Evolutionary conservation across 2,888 invertebrate species (phyloP), one percentile per base, ranked within the genome.

Genomic region (Iselma pallidipennis): DNA sequence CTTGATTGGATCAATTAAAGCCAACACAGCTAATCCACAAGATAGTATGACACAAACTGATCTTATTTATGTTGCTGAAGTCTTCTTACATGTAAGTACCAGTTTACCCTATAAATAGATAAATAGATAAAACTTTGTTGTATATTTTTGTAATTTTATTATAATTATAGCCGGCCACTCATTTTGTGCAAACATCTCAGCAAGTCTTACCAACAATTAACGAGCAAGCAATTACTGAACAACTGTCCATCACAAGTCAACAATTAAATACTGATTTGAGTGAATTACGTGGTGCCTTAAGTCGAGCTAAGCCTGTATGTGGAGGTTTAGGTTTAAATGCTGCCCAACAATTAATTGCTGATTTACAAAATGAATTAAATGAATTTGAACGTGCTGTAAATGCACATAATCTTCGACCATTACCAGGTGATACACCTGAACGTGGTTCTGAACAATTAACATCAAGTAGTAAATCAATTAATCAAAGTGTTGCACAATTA

Each of bases 301-400:
- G 77, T 59, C 68, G 81, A 51, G 81, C 82, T 1, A 81, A 81
- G 70, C 81, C 82, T 2, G 81, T 80, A n/a, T 94, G 93, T 78
- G 91, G 93, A 67, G 91, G 91, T 0, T 83, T 94, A 62, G 96
- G 96, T 73, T 81, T 96, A 64, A 94, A 95, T 70, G 91, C 91
- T 0, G 96, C 96, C 0, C 85, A 94, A 0, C 93, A 95, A 71
- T 88, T 93, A 58, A 90, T 97, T 42, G 85, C 87, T 9, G 89
- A 89, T 42, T 83, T 98, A 48, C 91, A 93, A 74, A 88, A 87
- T 31, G 96, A 98, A 71, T 82, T 98, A 19, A 86, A 89, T 25
- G 94, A 94, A 72, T 89, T 94, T 66, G 89, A 91, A 57, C 86
- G 87, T 63, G 91, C 94, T 0, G 91, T 93, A 0, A 83, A 88